Evolutionary conservation across 2,797 vertebrate species (phyloP).

Genomic region (Tarsius wallacei): DNA sequence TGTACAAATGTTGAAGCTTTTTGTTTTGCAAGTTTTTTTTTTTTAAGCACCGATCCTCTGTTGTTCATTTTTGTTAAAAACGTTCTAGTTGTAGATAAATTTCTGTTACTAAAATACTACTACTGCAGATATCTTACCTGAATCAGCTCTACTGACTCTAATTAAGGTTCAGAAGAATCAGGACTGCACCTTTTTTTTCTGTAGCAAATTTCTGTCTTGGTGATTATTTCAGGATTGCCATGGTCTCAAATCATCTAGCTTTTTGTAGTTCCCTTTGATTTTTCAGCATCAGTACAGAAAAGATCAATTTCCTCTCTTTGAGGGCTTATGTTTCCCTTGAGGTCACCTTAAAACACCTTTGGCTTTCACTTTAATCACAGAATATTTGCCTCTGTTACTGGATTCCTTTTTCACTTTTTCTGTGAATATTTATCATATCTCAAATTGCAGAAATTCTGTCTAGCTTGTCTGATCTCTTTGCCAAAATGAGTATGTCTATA

Average conservation of each 20-base stretch:
- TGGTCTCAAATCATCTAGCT: conserved; percentile 75
- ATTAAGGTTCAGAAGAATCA: conserved; percentile 58
- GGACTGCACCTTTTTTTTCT: conserved; percentile 59
- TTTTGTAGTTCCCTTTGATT: conserved; percentile 75
- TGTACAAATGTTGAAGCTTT: not conserved
- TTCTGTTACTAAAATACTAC: not conserved
- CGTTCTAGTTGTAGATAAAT: conserved; percentile 70
- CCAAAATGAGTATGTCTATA: not conserved
- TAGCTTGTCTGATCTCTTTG: conserved; percentile 20
- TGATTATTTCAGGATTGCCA: conserved; percentile 75
- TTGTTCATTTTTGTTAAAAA: conserved; percentile 58
- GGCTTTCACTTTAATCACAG: conserved; percentile 70
- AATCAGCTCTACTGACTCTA: not conserved
- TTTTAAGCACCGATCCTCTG: not conserved
- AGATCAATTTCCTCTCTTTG: conserved; percentile 78
- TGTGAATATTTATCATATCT: conserved; percentile 62
- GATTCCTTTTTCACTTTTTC: not conserved
- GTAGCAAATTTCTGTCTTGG: conserved; percentile 80
- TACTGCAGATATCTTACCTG: not conserved
- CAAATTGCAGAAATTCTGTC: conserved; percentile 54
- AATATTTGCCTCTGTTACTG: not conserved
- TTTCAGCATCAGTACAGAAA: conserved; percentile 80
- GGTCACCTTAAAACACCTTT: conserved; percentile 74
- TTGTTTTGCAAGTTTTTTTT: not conserved
- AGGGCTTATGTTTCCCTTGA: not conserved